phyloP scores from a whole-genome alignment of 2,888 invertebrate genomes.

The Hymenopus coronatus region DNA sequence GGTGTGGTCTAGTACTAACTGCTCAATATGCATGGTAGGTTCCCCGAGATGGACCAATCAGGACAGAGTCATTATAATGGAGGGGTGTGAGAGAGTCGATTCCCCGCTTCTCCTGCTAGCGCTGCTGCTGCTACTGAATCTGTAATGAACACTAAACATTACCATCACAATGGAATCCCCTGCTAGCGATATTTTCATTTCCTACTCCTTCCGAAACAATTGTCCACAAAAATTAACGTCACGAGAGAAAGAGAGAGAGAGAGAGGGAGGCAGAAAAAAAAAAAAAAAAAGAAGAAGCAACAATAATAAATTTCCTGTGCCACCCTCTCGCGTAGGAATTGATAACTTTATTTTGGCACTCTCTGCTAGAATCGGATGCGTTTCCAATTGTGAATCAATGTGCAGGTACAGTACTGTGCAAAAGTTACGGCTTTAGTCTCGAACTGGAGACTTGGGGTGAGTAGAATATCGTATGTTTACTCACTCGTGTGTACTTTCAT shows the following conservation, averaged over 20 bases:
- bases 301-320: background rate
- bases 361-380: background rate
- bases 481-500: too few relatives aligned
- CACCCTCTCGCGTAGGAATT: background rate
- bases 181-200: background rate
- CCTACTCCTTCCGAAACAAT: background rate
- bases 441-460: too few relatives aligned
- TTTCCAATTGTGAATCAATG: background rate
- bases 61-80: constrained; percentile 2
- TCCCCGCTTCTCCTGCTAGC: too few relatives aligned
- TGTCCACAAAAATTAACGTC: background rate
- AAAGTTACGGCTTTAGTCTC: background rate
- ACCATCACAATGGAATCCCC: constrained; percentile 24
- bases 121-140: background rate
- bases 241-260: background rate
- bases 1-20: constrained; percentile 2
- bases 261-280: too few relatives aligned
- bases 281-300: background rate
- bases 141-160: constrained; percentile 29
- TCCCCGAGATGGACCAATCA: constrained; percentile 28
- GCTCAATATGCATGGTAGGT: constrained; percentile 7
- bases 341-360: background rate
- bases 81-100: background rate
- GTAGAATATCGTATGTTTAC: too few relatives aligned
- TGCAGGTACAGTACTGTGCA: background rate